Base-by-base conservation (phyloP, 2,888 invertebrate genomes). In the Eumerus sabulonum region DNA sequence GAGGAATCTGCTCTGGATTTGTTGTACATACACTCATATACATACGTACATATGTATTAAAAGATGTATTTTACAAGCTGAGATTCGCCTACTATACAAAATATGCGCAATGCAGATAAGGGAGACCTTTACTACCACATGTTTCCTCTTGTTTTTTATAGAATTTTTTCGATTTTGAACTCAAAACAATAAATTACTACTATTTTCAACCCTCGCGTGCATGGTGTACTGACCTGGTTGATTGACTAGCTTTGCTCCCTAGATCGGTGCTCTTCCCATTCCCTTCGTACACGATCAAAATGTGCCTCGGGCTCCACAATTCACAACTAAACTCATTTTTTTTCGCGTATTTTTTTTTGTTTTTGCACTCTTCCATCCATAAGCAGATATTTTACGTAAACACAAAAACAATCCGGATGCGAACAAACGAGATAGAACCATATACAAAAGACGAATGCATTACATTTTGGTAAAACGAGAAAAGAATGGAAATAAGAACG, bases 41-140 rank as follows among this genome's bases (percentile, higher is more conserved):
- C 7, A 14, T 54, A 68, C n/a, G n/a, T n/a, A 68, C 73, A 79
- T 59, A 79, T 73, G 73, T 2, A 27, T 27, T n/a, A n/a, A n/a
- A 27, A 2, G 27, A 27, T 2, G 27, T 27, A 4, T 27, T 53
- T 76, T 68, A 3, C 40, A 40, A 9, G 36, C 36, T 36, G 44
- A 17, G 50, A 63, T 64, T 79, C 60, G 59, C 63, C 53, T 73
- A 48, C 54, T 48, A 54, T 53, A 48, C 50, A 56, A 70, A 79
- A 79, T 79, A 60, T 79, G 79, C 79, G 79, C 79, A 79, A 79
- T 79, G 79, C 79, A 79, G 79, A 79, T 79, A 73, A 70, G 50
- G 67, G 60, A 60, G 51, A 40, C 59, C 68, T 19, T 45, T 62
- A 44, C 59, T 54, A 42, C 42, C 18, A 27, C 27, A n/a, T n/a